Base-by-base conservation (phyloP, 2,888 invertebrate genomes). In the Acleris laterana region DNA sequence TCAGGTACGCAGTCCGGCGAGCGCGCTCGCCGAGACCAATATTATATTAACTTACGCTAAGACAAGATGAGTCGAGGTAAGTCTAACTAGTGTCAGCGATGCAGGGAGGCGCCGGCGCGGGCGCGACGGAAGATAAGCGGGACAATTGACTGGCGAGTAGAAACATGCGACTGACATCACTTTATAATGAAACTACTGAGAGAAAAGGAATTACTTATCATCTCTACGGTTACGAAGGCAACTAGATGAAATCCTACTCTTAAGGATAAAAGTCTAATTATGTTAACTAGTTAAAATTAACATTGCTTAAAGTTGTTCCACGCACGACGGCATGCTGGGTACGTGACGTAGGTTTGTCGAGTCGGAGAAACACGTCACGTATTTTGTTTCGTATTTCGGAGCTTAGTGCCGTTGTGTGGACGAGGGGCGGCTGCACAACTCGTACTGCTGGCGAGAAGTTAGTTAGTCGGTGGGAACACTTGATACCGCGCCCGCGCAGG, bases 161-260 rank as follows among this genome's bases (percentile, higher is more conserved):
- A 77, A 74, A 79, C 68, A 77, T 77, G 85, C 84, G 79, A 82
- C 83, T 80, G 81, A 84, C 81, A 82, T 83, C 84, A 80, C 77
- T 76, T 81, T 79, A 82, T 78, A 77, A 89, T 83, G 86, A 89
- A 88, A 88, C 90, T 89, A 90, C 75, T 75, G 83, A 90, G 91
- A 90, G 90, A 91, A 85, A 88, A 87, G 87, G 87, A 88, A 90
- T 87, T 79, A 87, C 89, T 89, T 91, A 91, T 84, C 82, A 89
- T 86, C 88, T 89, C 90, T 93, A 90, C 87, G 77, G 84, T 87
- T 90, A 92, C 89, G 85, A 93, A 93, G 92, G 92, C 93, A 90
- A 88, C 93, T 93, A 93, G 87, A 93, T 90, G 91, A 90, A 92
- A 90, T 87, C 88, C 93, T 93, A 93, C 93, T 81, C 90, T 92